Percentiles rank a stretch among this genome's conserved stretches.
phyloP scores from a whole-genome alignment of 2,797 vertebrate genomes.

The Ispidina picta region DNA sequence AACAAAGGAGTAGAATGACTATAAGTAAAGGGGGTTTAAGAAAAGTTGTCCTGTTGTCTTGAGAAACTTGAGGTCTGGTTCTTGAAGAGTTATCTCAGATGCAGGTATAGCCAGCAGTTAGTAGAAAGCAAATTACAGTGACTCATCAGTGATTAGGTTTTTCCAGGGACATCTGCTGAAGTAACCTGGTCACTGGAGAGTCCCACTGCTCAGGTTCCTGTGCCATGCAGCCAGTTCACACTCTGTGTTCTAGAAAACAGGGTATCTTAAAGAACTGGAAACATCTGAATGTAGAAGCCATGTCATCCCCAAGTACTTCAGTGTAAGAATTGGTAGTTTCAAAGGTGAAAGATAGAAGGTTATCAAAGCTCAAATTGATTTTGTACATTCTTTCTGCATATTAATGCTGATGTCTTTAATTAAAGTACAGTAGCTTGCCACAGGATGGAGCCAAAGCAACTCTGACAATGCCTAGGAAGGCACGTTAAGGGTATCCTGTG shows the following conservation, averaged over 20 bases:
- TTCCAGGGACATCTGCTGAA: neutral
- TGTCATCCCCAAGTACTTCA: neutral
- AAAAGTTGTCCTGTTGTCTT: neutral
- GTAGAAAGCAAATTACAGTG: neutral
- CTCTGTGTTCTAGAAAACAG: neutral
- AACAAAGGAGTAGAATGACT: neutral
- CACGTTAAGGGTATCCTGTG: neutral
- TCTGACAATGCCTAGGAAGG: neutral
- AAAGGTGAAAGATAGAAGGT: neutral
- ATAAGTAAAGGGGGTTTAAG: neutral
- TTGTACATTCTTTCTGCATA: neutral
- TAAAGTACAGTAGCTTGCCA: neutral
- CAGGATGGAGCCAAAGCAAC: conserved; percentile 21
- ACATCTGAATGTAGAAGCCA: neutral
- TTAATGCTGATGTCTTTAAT: neutral
- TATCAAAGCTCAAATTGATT: neutral
- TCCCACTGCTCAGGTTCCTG: neutral
- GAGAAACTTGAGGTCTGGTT: neutral
- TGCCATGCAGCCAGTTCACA: neutral
- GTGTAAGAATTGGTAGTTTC: neutral
- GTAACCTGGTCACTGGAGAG: neutral
- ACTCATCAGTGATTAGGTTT: neutral
- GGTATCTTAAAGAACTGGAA: neutral
- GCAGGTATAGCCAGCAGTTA: neutral
- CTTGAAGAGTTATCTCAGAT: neutral